phyloP scores from a whole-genome alignment of 2,888 invertebrate genomes.

The Cremastinae sp. region DNA sequence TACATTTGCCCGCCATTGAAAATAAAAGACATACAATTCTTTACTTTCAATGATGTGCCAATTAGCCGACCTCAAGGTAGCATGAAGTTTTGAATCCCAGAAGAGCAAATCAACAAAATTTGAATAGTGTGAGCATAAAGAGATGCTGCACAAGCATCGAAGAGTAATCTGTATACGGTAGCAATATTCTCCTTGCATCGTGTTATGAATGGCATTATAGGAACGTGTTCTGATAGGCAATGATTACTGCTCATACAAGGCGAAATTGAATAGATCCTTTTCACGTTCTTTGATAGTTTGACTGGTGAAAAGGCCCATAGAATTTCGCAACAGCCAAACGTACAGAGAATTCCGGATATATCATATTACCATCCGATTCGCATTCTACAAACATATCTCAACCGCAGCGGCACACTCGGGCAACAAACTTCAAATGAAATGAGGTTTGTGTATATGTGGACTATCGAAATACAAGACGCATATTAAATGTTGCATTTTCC shows the following conservation, averaged over 20 bases:
- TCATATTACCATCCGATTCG: slow-evolving; percentile 43
- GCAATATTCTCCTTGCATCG: neutral
- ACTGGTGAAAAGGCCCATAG: slow-evolving; percentile 12
- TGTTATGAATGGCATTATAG: neutral
- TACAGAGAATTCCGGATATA: neutral
- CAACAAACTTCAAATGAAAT: slow-evolving; percentile 39
- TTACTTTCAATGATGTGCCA: slow-evolving; percentile 41
- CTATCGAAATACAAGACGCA: neutral
- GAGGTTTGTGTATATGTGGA: slow-evolving; percentile 9
- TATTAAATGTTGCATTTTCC: slow-evolving; percentile 45
- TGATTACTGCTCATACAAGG: neutral
- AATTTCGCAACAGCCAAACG: neutral
- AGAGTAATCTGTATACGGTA: neutral
- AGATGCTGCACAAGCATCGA: neutral
- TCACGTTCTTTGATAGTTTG: slow-evolving; percentile 17
- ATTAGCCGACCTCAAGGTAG: slow-evolving; percentile 51
- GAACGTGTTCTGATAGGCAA: slow-evolving; percentile 8
- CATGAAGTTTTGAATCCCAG: no score
- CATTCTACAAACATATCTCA: slow-evolving; percentile 18
- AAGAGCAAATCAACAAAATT: slow-evolving; percentile 19
- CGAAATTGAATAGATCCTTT: slow-evolving; percentile 15
- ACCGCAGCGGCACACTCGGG: neutral
- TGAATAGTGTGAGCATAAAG: neutral
- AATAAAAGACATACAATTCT: neutral
- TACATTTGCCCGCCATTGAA: no score